Base-by-base conservation (phyloP, 1,140 invertebrate species). In the Episyrphus balteatus region DNA sequence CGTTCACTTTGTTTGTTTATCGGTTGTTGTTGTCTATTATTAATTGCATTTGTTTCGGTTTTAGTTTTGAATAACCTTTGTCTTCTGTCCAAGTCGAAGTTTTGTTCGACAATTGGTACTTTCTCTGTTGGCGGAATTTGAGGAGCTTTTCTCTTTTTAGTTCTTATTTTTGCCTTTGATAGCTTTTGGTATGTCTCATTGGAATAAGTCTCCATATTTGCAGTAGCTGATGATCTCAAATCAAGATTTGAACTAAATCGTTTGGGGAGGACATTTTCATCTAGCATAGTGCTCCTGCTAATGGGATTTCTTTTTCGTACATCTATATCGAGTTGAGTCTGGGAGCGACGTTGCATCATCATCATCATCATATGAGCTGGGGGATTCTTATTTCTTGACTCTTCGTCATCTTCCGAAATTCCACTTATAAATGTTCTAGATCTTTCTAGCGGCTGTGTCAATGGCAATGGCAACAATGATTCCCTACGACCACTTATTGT, bases 401-500 rank as follows among this genome's bases (percentile, higher is more conserved):
- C 36, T 6, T 31, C 40, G 18, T 46, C 39, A 21, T 41, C 12
- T 26, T 43, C 44, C 0, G 12, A 17, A 5, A 42, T 18, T 21
- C 52, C 53, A 14, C 37, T 19, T 32, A 59, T 49, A 14, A 52
- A 49, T 13, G 56, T 56, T 19, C 46, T 32, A 12, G 52, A 58
- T 32, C 51, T 42, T 46, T 55, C 55, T 2, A 46, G 15, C 12
- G 21, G 7, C 19, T 30, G 36, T 19, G 18, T 37, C 36, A 18
- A 34, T 34, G 11, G 10, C 32, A 13, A 2, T 33, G 9, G 17
- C 9, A 13, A 42, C 14, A 59, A 57, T 18, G 59, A 55, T 8
- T 59, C 59, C 51, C 73, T 66, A 13, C 80, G 66, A 2, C 82
- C 83, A 51, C 78, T 82, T 55, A 88, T 81, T 47, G 86, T 88